Evolutionary conservation across 2,888 invertebrate genomes (phyloP), one percentile per base, ranked within the genome.

Genomic region (Tethea ocularis): DNA sequence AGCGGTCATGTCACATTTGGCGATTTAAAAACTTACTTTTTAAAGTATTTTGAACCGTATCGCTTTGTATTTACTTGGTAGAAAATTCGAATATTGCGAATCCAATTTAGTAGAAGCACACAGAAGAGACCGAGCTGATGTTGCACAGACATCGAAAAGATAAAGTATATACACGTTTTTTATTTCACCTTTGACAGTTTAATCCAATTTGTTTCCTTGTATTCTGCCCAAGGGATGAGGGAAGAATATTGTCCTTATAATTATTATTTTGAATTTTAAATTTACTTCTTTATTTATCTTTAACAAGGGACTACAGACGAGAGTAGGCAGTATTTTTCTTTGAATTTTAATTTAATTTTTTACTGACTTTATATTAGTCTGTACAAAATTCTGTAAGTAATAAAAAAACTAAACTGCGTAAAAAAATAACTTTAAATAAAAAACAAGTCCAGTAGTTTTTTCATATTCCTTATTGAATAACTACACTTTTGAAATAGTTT

Each of bases 111-210:
- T 67, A 57, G 62, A 65, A 62, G 63, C 59, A 57, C 63, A 29
- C 59, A 58, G 58, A 60, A 55, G 64, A 59, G 72, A 69, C 75
- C 68, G 62, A 71, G 68, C 67, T 89, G 89, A 91, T 80, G 83
- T 76, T 86, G 75, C 75, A 78, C 91, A 92, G 90, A 88, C 86
- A 80, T 83, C 74, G 83, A 69, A 72, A 82, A 85, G 79, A 87
- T 84, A 84, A 84, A 87, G 81, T 85, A 86, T 86, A 84, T 59
- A 67, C 83, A 76, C 78, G 72, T 89, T 91, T 92, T 91, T 91
- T 91, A 91, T 92, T 89, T 90, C 87, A 92, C 90, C 92, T 93
- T 92, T 93, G 92, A 92, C 91, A 92, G 83, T 91, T 91, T 91
- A 92, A 93, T 93, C 91, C 89, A 92, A 92, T 93, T 93, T 91